A percentile compares a stretch with the other conserved stretches of the same genome.
These are phyloP conservation scores for Verasper variegatus DNA, from an alignment of 2,113 vertebrate species.

Conservation along the genomic window DNA sequence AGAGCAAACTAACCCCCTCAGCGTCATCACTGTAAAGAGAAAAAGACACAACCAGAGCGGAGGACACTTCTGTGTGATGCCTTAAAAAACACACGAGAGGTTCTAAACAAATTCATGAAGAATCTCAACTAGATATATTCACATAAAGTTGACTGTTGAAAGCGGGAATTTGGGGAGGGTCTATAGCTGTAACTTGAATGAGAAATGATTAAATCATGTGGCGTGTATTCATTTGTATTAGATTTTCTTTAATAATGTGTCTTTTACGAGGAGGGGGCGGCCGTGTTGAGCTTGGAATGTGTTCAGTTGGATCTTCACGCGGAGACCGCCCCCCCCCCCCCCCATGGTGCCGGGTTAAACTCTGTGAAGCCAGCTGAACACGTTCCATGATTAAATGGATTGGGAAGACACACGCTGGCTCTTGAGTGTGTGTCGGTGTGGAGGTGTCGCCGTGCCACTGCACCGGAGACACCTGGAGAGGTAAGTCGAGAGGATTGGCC, in stretches of 20 bases:
- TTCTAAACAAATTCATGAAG: constrained; percentile 43
- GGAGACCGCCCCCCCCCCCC: constrained; percentile 31
- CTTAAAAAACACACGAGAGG: constrained; percentile 20
- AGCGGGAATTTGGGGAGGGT: constrained; percentile 15
- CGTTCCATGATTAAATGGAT: constrained; percentile 62
- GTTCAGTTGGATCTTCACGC: constrained; percentile 63
- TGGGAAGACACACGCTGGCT: constrained; percentile 61
- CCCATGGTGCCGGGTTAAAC: constrained; percentile 51
- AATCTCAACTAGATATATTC: constrained; percentile 14
- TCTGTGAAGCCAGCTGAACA: constrained; percentile 71
- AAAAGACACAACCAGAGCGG: constrained; percentile 16
- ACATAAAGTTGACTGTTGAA: constrained; percentile 19
- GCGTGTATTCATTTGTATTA: constrained; percentile 2
- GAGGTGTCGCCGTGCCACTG: constrained; percentile 27
- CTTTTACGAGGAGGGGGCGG: constrained; percentile 3
- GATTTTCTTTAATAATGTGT: constrained; percentile 25
- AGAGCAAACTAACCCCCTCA: constrained; percentile 47
- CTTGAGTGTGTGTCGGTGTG: constrained; percentile 28
- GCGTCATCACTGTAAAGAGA: constrained; percentile 29
- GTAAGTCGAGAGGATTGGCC: constrained; percentile 68
- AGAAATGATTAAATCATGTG: constrained; percentile 4
- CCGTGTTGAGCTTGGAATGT: constrained; percentile 42
- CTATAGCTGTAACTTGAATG: constrained; percentile 29
- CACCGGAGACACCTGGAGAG: constrained; percentile 61
- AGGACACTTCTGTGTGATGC: constrained; percentile 7